These are phyloP conservation scores for Cariama cristata DNA, from an alignment of 2,113 vertebrate species.

Conservation along the genomic window DNA sequence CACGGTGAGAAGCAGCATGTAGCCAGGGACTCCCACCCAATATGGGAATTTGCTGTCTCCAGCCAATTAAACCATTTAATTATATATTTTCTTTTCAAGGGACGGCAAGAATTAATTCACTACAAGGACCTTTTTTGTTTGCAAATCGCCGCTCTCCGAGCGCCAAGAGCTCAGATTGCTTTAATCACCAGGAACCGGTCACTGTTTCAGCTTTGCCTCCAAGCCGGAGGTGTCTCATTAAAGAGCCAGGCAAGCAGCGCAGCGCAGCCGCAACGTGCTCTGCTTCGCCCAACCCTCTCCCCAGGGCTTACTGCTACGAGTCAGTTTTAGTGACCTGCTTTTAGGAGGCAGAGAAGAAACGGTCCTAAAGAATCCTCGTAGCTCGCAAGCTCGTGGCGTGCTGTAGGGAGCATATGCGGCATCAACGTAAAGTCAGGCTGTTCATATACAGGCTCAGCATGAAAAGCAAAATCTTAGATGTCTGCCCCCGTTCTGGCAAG, in stretches of 20 bases:
- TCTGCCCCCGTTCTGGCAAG: accelerated
- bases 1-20: background rate
- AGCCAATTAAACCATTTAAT: background rate
- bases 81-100: background rate
- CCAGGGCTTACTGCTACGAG: background rate
- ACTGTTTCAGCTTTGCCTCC: background rate
- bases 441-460: accelerated
- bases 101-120: background rate
- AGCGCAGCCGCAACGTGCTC: background rate
- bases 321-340: accelerated
- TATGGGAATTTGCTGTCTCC: background rate
- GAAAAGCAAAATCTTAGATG: background rate
- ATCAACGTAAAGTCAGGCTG: accelerated
- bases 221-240: background rate
- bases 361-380: background rate
- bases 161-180: constrained; percentile 26
- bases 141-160: background rate
- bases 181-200: background rate
- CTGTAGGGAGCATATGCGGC: background rate
- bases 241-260: background rate
- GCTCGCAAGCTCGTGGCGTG: accelerated
- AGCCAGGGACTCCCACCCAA: background rate
- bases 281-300: background rate
- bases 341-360: background rate
- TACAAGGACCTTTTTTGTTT: constrained; percentile 47